A percentile compares a stretch with the other conserved stretches of the same genome.
Evolutionary conservation across 92 coral and sea anemone species (phyloP).

Genomic region (Micromussa lordhowensis): DNA sequence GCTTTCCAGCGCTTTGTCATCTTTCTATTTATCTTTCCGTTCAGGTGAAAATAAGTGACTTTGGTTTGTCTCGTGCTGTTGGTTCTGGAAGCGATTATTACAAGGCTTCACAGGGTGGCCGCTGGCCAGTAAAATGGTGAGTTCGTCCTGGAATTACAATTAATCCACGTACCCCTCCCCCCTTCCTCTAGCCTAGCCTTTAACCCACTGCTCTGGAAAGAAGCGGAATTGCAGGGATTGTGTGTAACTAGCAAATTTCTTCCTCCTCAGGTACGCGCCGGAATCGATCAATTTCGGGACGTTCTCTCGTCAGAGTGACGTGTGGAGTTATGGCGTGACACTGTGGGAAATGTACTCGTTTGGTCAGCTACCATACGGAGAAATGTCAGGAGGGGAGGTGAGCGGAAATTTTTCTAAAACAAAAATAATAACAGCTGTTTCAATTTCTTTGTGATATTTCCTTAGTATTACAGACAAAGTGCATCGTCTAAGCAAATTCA

Average conservation of each 20-base stretch:
- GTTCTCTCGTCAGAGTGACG: constrained; percentile 98
- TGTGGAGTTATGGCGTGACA: constrained; percentile 99
- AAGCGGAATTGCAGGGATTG: too few relatives aligned
- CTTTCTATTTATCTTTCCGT: constrained; percentile 5
- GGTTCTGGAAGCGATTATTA: constrained; percentile 98
- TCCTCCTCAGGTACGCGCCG: constrained; percentile 90
- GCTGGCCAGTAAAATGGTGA: constrained; percentile 99
- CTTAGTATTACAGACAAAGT: too few relatives aligned
- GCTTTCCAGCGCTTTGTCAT: not conserved
- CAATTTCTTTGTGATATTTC: not conserved
- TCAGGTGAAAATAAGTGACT: constrained; percentile 97
- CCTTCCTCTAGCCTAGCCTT: too few relatives aligned
- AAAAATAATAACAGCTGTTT: not conserved
- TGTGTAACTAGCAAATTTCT: not conserved
- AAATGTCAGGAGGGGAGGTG: constrained; percentile 99
- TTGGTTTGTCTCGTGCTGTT: constrained; percentile 96
- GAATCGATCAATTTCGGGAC: constrained; percentile 99
- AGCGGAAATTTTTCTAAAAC: not conserved
- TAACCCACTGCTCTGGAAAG: too few relatives aligned
- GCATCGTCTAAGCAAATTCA: too few relatives aligned
- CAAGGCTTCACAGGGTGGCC: constrained; percentile 99
- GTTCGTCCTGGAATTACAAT: not conserved
- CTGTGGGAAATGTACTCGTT: constrained; percentile 99
- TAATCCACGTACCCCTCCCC: too few relatives aligned
- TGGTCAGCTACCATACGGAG: constrained; percentile 98